Evolutionary conservation across 2,888 invertebrate genomes (phyloP).

Genomic region (Phalera bucephala): DNA sequence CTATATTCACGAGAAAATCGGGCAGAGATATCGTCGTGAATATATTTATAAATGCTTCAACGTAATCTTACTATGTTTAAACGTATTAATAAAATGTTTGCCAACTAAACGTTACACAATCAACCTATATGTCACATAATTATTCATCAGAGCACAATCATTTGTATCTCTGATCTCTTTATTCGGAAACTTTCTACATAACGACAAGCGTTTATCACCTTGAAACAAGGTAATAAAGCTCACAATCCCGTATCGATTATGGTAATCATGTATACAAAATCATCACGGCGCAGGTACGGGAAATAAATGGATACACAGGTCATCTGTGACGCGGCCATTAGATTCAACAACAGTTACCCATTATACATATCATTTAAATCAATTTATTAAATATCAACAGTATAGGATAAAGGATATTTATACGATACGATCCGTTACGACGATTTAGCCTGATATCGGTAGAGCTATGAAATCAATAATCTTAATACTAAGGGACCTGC

Average conservation of each 20-base stretch:
- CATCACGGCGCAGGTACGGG: constrained; percentile 9
- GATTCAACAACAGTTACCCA: constrained; percentile 25
- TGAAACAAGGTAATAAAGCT: constrained; percentile 9
- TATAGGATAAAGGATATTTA: constrained; percentile 14
- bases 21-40: too few species aligned
- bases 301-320: constrained; percentile 31
- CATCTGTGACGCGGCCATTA: constrained; percentile 33
- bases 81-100: too few species aligned
- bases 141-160: constrained; percentile 16
- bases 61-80: too few species aligned
- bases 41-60: too few species aligned
- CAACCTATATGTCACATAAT: constrained; percentile 10
- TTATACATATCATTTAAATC: constrained; percentile 30
- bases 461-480: too few species aligned
- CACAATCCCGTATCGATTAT: constrained; percentile 8
- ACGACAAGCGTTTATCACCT: constrained; percentile 9
- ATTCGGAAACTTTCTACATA: constrained; percentile 18
- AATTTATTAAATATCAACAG: constrained; percentile 28
- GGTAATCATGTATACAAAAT: constrained; percentile 9
- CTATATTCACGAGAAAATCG: too few species aligned
- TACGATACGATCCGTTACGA: constrained; percentile 7
- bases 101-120: constrained; percentile 4
- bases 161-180: constrained; percentile 29
- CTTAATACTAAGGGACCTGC: too few species aligned
- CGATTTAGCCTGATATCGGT: too few species aligned